phyloP scores from a whole-genome alignment of 2,888 invertebrate genomes.

The Caprella mutica region DNA sequence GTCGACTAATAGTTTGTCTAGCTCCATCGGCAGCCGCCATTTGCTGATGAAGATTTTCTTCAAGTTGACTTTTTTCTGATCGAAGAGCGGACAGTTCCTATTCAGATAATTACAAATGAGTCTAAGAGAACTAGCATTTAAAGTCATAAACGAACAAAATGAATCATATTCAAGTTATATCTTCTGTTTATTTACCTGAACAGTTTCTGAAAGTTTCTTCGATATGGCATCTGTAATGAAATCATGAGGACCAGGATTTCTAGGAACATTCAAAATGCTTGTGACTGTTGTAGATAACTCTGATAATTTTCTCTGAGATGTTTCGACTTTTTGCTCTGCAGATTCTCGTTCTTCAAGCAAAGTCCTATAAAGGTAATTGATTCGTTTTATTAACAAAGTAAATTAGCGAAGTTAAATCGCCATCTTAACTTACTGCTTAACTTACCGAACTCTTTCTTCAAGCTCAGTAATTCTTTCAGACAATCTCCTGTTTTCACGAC shows the following conservation, averaged over 20 bases:
- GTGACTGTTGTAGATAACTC: background rate
- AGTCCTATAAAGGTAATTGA: no score
- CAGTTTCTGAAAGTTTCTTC: background rate
- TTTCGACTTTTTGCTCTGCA: constrained; percentile 28
- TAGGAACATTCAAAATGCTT: background rate
- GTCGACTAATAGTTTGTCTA: constrained; percentile 24
- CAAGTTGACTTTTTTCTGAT: constrained; percentile 10
- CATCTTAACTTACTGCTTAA: background rate
- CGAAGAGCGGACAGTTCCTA: constrained; percentile 12
- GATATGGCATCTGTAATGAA: constrained; percentile 2
- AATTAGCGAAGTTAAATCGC: background rate
- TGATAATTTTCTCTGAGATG: constrained; percentile 19
- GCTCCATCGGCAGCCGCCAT: constrained; percentile 15
- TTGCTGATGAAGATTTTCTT: constrained; percentile 14
- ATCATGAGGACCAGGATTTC: background rate
- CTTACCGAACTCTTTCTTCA: constrained; percentile 22
- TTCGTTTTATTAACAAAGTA: background rate
- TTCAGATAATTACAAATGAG: background rate
- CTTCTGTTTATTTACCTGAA: background rate
- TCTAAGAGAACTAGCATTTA: background rate
- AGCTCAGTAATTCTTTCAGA: constrained; percentile 23
- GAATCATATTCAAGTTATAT: background rate
- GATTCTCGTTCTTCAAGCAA: constrained; percentile 29
- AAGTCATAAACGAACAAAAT: background rate
- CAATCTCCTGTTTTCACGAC: constrained; percentile 21